Percentiles rank a stretch among this genome's conserved stretches.
These are phyloP conservation scores for Platycnemis pennipes DNA, from an alignment of 2,888 invertebrate genomes.

Conservation along the genomic window DNA sequence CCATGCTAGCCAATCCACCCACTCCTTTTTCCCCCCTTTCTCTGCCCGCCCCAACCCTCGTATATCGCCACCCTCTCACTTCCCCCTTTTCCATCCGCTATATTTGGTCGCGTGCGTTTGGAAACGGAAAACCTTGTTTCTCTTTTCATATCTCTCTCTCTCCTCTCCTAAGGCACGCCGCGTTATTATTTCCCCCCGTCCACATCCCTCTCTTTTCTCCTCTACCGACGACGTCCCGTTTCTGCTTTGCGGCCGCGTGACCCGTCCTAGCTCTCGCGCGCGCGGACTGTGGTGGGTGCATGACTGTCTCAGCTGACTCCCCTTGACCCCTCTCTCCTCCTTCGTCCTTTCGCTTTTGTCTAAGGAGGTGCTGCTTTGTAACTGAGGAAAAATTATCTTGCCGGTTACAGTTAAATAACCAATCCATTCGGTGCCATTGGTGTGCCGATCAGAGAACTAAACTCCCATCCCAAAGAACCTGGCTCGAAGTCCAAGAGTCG, in stretches of 20 bases:
- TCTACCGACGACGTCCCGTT: neutral
- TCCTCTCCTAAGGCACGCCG: neutral
- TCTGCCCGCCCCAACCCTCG: neutral
- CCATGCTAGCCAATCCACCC: neutral
- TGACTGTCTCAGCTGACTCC: too few relatives aligned
- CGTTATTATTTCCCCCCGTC: neutral
- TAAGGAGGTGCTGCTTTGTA: too few relatives aligned
- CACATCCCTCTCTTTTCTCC: neutral
- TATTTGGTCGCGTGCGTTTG: slow-evolving; percentile 58
- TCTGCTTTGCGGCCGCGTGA: neutral
- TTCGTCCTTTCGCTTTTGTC: too few relatives aligned
- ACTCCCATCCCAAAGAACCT: too few relatives aligned
- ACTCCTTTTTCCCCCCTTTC: neutral
- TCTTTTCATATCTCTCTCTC: slow-evolving; percentile 36
- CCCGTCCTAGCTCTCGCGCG: too few relatives aligned
- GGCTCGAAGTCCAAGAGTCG: too few relatives aligned
- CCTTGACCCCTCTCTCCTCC: too few relatives aligned
- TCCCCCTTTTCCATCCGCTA: slow-evolving; percentile 42
- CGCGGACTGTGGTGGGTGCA: too few relatives aligned
- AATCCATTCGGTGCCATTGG: too few relatives aligned
- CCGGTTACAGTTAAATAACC: too few relatives aligned
- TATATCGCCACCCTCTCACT: neutral
- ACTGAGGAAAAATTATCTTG: too few relatives aligned
- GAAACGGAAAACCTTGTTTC: slow-evolving; percentile 53
- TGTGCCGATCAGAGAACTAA: too few relatives aligned